Percentiles rank a stretch among this genome's conserved stretches.
Conservation (phyloP, 23 tunicate species). For the Trididemnum miniatum region DNA sequence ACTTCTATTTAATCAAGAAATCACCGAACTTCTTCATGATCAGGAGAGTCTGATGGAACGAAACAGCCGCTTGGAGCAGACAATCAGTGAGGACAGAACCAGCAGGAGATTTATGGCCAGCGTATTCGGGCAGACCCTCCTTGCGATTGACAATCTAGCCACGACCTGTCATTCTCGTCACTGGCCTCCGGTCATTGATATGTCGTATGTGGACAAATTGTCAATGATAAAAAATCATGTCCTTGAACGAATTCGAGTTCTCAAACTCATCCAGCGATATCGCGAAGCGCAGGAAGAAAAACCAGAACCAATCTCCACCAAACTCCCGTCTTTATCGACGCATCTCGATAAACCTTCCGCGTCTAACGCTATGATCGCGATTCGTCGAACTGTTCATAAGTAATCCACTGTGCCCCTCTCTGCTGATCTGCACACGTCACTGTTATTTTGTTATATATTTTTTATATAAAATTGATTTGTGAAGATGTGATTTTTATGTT, state of each 20-base stretch:
- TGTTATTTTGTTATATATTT: no score
- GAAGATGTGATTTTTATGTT: no score
- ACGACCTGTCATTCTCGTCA: slow-evolving; percentile 59
- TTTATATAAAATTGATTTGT: no score
- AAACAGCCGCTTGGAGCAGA: slow-evolving; percentile 56
- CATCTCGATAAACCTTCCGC: no score
- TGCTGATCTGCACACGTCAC: no score
- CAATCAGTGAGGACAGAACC: slow-evolving; percentile 30
- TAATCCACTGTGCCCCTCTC: no score
- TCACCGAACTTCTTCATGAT: slow-evolving; percentile 49
- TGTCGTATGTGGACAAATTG: slow-evolving; percentile 56
- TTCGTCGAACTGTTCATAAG: no score
- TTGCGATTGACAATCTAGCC: slow-evolving; percentile 82
- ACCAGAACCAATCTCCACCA: not conserved
- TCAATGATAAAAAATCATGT: slow-evolving; percentile 63
- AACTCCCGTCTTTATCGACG: not conserved
- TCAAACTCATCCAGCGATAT: slow-evolving; percentile 22
- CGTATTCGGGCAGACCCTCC: slow-evolving; percentile 58
- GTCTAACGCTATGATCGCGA: no score
- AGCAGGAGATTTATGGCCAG: slow-evolving; percentile 41
- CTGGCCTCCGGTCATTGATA: slow-evolving; percentile 56
- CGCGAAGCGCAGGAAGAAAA: slow-evolving; percentile 10
- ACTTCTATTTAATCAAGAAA: slow-evolving; percentile 65
- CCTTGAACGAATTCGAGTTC: slow-evolving; percentile 21
- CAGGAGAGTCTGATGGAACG: slow-evolving; percentile 52